Evolutionary conservation across 2,797 vertebrate genomes (phyloP), one percentile per base, ranked within the genome.

Genomic region (Aulostomus chinensis): DNA sequence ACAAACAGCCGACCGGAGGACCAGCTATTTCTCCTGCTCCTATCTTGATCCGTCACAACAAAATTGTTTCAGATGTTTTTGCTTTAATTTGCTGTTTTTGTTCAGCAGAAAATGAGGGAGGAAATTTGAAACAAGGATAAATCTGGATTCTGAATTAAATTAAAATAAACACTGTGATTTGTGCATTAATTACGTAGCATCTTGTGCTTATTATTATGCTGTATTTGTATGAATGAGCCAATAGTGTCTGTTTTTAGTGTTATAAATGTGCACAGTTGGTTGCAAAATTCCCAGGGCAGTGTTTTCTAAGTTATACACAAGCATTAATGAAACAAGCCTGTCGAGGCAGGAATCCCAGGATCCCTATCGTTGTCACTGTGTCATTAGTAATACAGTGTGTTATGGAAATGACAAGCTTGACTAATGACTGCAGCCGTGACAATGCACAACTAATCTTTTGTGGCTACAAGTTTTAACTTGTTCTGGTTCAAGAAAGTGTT

Each of bases 341-440:
- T 9, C 21, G 39, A 62, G 43, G 9, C 18, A 14, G 21, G 47
- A n/a, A n/a, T n/a, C n/a, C n/a, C n/a, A n/a, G n/a, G n/a, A n/a
- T n/a, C n/a, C n/a, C 36, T 35, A 6, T 45, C 2, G 12, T 38
- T 13, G 50, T 29, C 15, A 35, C 47, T 48, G 53, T 30, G 18
- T 43, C 55, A 48, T 54, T 55, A 21, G 49, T 58, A 61, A 64
- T 73, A 43, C 16, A 49, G 29, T 42, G 67, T 53, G 48, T 60
- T 73, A 41, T 59, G 49, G 63, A 73, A 61, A 34, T 51, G 42
- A 78, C 59, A 70, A 58, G 74, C 59, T 45, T 70, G 65, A 82
- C 54, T 64, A 71, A 84, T 67, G 61, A 56, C 63, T 50, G 51
- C 37, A 61, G 57, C 38, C 53, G 13, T 67, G 63, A 67, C 31